Percentiles rank a stretch among this genome's conserved stretches.
These are phyloP conservation scores for Bombus picipes DNA, from an alignment of 1,140 invertebrate genomes.

Conservation along the genomic window DNA sequence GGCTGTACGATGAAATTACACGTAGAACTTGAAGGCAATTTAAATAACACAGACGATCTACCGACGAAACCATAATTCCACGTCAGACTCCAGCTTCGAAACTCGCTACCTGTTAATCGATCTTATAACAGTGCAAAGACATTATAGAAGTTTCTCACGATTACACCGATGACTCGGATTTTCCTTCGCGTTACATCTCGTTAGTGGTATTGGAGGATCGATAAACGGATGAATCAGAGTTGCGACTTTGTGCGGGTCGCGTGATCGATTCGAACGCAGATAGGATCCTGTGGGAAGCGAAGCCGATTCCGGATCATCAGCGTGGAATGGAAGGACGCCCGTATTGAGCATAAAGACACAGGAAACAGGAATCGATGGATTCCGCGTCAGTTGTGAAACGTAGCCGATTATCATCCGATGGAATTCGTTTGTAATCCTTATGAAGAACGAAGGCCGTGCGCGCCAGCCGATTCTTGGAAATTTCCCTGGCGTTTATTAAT, in stretches of 20 bases:
- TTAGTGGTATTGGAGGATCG: constrained; percentile 22
- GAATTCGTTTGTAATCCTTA: constrained; percentile 43
- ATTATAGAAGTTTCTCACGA: constrained; percentile 50
- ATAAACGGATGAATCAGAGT: constrained; percentile 61
- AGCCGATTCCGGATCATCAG: constrained; percentile 71
- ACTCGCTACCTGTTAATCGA: neutral
- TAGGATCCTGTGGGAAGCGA: constrained; percentile 43
- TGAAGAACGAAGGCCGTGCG: constrained; percentile 26
- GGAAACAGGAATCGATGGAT: constrained; percentile 70
- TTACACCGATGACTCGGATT: constrained; percentile 45
- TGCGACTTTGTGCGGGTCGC: neutral
- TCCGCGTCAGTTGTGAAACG: constrained; percentile 66
- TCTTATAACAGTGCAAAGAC: neutral
- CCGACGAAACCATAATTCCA: constrained; percentile 8
- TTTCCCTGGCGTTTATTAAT: constrained; percentile 25
- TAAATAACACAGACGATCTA: neutral
- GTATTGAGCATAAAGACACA: neutral
- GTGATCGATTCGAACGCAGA: constrained; percentile 32
- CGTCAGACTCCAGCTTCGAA: neutral
- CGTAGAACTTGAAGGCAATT: neutral
- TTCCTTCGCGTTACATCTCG: constrained; percentile 19
- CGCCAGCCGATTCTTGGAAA: constrained; percentile 30
- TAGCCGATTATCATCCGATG: constrained; percentile 35
- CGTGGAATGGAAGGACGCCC: constrained; percentile 76
- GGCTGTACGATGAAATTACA: neutral